These are phyloP conservation scores for Orussus abietinus DNA, from an alignment of 1,140 invertebrate genomes.

Conservation along the genomic window DNA sequence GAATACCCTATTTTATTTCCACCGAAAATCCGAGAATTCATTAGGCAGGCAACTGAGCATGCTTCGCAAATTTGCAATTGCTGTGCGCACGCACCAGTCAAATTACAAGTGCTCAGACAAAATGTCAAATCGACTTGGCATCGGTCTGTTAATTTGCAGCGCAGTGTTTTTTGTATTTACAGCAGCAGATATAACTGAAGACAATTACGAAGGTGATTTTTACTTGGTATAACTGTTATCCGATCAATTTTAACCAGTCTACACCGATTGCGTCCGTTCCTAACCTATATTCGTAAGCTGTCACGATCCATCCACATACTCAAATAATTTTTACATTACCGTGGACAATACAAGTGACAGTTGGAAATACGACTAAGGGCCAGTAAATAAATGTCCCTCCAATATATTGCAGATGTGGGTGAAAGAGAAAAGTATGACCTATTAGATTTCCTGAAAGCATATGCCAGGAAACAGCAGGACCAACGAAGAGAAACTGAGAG, in stretches of 20 bases:
- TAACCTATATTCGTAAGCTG: background rate
- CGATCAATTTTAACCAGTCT: background rate
- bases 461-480: conserved; percentile 10
- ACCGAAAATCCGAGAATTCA: too few relatives aligned
- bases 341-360: background rate
- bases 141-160: background rate
- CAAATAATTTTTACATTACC: background rate
- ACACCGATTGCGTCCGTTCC: background rate
- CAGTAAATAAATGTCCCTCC: background rate
- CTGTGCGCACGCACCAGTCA: too few relatives aligned
- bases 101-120: too few relatives aligned
- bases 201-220: background rate
- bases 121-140: background rate
- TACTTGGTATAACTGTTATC: background rate
- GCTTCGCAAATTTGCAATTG: too few relatives aligned
- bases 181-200: background rate
- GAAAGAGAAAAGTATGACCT: conserved; percentile 16
- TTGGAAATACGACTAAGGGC: background rate
- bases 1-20: too few relatives aligned
- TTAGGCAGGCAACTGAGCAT: too few relatives aligned
- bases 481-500: conserved; percentile 7
- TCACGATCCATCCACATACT: background rate
- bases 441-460: conserved; percentile 13
- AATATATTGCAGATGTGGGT: conserved; percentile 16
- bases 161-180: background rate